Evolutionary conservation across 1,140 invertebrate species (phyloP).

Genomic region (Scaptomyza montana): DNA sequence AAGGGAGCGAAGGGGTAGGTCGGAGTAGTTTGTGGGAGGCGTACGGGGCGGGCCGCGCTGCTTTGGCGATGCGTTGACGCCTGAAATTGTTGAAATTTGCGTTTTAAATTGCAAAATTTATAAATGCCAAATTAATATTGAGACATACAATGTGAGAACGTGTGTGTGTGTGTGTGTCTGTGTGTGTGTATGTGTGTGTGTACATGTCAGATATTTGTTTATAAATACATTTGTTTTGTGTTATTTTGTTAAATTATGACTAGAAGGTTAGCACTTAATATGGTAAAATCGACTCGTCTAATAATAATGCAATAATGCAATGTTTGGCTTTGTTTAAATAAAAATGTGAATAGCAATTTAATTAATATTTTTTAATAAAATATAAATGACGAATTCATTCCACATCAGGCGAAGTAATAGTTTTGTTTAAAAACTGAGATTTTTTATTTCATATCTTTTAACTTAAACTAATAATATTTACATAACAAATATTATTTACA

Average conservation of each 20-base stretch:
- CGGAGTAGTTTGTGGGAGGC: neutral
- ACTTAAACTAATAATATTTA: too few relatives aligned
- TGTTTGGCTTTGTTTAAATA: too few relatives aligned
- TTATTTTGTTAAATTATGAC: slow-evolving; percentile 18
- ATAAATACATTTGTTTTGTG: slow-evolving; percentile 1
- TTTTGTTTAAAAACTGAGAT: too few relatives aligned
- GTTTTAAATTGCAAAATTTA: slow-evolving; percentile 60
- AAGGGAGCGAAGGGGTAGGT: slow-evolving; percentile 19
- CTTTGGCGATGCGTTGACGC: slow-evolving; percentile 64
- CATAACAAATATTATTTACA: too few relatives aligned
- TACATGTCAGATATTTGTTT: neutral
- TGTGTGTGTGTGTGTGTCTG: neutral
- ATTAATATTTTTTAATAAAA: too few relatives aligned
- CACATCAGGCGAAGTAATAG: too few relatives aligned
- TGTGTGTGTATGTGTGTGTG: neutral
- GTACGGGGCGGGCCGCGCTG: slow-evolving; percentile 36
- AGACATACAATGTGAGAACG: slow-evolving; percentile 24
- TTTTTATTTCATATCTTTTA: too few relatives aligned
- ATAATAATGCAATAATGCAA: too few relatives aligned
- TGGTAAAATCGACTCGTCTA: neutral
- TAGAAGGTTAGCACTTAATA: slow-evolving; percentile 19
- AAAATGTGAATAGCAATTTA: too few relatives aligned
- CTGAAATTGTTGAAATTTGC: slow-evolving; percentile 74
- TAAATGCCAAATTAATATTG: slow-evolving; percentile 67
- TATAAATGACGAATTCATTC: too few relatives aligned